These are phyloP conservation scores for Melanotus villosus DNA, from an alignment of 2,888 invertebrate species.

Conservation along the genomic window DNA sequence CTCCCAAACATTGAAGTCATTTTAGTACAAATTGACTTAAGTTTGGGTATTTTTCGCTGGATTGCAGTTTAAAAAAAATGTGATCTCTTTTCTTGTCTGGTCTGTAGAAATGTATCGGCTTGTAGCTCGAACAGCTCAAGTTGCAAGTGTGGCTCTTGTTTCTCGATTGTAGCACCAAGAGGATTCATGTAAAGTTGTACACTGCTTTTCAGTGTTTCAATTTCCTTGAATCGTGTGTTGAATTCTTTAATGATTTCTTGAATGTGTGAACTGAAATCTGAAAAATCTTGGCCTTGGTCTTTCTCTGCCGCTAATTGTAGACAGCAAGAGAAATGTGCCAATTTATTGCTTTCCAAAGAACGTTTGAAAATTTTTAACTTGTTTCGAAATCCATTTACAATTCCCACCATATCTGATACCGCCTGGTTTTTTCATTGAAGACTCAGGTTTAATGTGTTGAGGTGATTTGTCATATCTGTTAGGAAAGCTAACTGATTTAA, in stretches of 20 bases:
- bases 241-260: slow-evolving; percentile 11
- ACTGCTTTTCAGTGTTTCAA: slow-evolving; percentile 10
- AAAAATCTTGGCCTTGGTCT: slow-evolving; percentile 7
- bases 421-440: slow-evolving; percentile 25
- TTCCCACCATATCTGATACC: slow-evolving; percentile 10
- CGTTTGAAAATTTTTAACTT: slow-evolving; percentile 14
- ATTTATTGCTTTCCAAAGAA: slow-evolving; percentile 16
- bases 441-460: slow-evolving; percentile 8
- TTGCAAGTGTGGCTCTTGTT: slow-evolving; percentile 3
- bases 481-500: slow-evolving; percentile 12
- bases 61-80: not conserved
- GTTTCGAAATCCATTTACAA: slow-evolving; percentile 21
- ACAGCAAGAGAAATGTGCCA: slow-evolving; percentile 8
- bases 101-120: slow-evolving; percentile 13
- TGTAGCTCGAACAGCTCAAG: slow-evolving; percentile 12
- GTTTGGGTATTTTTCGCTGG: not conserved
- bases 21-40: slow-evolving; percentile 20
- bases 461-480: not conserved
- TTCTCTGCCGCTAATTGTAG: not conserved
- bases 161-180: slow-evolving; percentile 25
- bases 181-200: not conserved
- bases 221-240: slow-evolving; percentile 10
- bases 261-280: slow-evolving; percentile 15
- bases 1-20: slow-evolving; percentile 21
- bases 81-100: slow-evolving; percentile 2